phyloP scores from a whole-genome alignment of 1,140 invertebrate species.

The Mizuhopecten yessoensis region DNA sequence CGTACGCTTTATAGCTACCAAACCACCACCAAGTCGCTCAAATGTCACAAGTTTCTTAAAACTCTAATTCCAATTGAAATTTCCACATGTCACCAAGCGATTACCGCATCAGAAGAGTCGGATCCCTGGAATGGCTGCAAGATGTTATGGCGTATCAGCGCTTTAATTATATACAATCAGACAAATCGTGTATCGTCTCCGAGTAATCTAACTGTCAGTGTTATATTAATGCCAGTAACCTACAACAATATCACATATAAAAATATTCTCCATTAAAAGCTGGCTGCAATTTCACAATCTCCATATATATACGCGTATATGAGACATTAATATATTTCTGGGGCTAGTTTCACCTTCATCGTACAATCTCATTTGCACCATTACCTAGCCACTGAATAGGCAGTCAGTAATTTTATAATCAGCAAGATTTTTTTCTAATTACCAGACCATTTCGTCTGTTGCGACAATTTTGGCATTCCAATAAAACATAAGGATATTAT shows the following conservation, averaged over 20 bases:
- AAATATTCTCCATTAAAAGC: not conserved
- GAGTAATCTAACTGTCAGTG: not conserved
- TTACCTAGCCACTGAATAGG: not conserved
- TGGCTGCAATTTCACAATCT: not conserved
- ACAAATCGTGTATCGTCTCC: not conserved
- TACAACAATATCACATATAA: not conserved
- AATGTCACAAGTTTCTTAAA: not conserved
- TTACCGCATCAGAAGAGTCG: not conserved
- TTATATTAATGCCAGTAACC: not conserved
- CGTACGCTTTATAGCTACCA: not conserved
- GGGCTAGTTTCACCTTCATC: not conserved
- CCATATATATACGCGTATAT: not conserved
- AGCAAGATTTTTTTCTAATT: not conserved
- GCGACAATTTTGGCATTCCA: not conserved
- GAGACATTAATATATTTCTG: not conserved
- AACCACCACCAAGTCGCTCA: not conserved
- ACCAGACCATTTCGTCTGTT: not conserved
- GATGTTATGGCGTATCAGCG: not conserved
- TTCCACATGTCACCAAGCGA: not conserved
- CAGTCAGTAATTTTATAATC: not conserved
- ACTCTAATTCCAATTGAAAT: not conserved
- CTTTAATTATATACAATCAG: slow-evolving; percentile 9
- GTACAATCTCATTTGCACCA: too few relatives aligned
- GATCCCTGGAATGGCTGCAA: not conserved
- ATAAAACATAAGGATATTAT: not conserved